Percentiles rank a stretch among this genome's conserved stretches.
Conservation (phyloP, 2,113 vertebrate species). For the Hippocampus comes region DNA sequence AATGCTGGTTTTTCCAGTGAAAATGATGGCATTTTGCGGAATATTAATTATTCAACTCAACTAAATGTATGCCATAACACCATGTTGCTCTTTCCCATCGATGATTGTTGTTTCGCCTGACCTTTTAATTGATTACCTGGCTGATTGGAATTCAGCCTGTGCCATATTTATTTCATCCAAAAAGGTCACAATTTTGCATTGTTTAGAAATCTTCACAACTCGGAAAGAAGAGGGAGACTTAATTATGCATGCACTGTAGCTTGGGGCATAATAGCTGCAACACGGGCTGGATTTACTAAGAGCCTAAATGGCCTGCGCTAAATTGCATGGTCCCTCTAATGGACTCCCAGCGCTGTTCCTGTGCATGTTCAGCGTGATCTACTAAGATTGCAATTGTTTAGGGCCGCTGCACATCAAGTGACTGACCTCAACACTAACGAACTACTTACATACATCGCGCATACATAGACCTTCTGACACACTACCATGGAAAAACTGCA, state of each 20-base stretch:
- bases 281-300: not conserved
- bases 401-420: not conserved
- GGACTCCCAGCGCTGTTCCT: not conserved
- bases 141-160: constrained; percentile 14
- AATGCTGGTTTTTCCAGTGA: not conserved
- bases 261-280: not conserved
- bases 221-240: not conserved
- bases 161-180: not conserved
- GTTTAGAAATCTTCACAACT: not conserved
- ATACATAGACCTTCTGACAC: not conserved
- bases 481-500: not conserved
- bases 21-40: not conserved
- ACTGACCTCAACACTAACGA: not conserved
- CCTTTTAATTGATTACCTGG: constrained; percentile 20
- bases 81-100: constrained; percentile 2
- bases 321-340: not conserved
- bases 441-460: not conserved
- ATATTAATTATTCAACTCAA: constrained; percentile 1
- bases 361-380: not conserved
- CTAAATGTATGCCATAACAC: constrained; percentile 7
- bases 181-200: constrained; percentile 23
- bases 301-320: not conserved
- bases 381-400: not conserved
- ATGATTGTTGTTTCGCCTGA: constrained; percentile 22
- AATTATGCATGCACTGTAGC: not conserved